These are phyloP conservation scores for Clarias gariepinus DNA, from an alignment of 2,113 vertebrate species.

Conservation along the genomic window DNA sequence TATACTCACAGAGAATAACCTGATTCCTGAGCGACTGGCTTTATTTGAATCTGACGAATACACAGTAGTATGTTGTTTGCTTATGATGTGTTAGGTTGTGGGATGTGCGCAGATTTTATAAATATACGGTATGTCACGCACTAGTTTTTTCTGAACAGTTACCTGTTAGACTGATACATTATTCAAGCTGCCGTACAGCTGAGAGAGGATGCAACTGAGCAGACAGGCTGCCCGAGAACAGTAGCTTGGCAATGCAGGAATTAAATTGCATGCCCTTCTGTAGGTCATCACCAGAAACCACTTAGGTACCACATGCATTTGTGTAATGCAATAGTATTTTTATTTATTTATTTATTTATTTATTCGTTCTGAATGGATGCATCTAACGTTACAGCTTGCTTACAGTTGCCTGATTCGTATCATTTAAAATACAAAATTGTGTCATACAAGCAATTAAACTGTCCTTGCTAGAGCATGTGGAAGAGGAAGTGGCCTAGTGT, in stretches of 20 bases:
- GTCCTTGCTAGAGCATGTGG: background rate
- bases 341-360: too few species aligned
- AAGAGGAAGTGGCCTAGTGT: background rate
- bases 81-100: too few species aligned
- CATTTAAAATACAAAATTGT: background rate
- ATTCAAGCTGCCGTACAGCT: too few species aligned
- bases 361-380: too few species aligned
- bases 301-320: background rate
- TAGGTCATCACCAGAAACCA: background rate
- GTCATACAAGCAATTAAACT: background rate
- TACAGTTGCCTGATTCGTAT: background rate
- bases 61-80: background rate
- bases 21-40: background rate
- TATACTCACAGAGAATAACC: background rate
- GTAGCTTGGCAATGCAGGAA: background rate
- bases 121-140: background rate
- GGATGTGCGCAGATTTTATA: background rate
- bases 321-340: background rate
- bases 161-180: background rate
- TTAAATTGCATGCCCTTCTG: background rate
- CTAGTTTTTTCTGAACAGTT: background rate
- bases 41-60: background rate
- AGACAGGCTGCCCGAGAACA: background rate
- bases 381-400: background rate
- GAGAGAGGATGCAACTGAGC: background rate